Percentiles rank a stretch among this genome's conserved stretches.
Evolutionary conservation across 2,113 vertebrate genomes (phyloP).

Genomic region (Argyrosomus japonicus): DNA sequence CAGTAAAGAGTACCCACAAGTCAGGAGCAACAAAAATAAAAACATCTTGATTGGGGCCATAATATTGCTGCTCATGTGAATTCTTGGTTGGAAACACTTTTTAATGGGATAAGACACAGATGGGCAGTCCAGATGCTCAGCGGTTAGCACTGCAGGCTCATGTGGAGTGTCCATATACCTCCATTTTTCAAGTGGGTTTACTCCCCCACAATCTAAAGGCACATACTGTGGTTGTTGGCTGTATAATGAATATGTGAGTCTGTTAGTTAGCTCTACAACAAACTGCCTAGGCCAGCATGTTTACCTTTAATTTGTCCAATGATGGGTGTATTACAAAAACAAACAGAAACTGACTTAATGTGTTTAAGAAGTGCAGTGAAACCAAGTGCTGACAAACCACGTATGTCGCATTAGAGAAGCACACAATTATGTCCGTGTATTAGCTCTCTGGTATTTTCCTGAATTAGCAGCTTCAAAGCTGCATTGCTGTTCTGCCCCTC

Average conservation of each 20-base stretch:
- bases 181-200: conserved; percentile 24
- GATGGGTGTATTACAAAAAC: not conserved
- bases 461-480: conserved; percentile 25
- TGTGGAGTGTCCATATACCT: conserved; percentile 1
- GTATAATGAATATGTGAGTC: not conserved
- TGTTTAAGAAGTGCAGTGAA: not conserved
- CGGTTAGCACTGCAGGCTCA: conserved; percentile 12
- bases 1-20: not conserved
- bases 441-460: not conserved
- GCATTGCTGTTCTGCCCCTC: not conserved
- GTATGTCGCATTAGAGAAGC: not conserved
- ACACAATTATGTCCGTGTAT: not conserved
- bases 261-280: not conserved
- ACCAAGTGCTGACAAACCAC: conserved; percentile 2
- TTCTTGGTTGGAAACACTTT: conserved; percentile 32
- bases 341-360: not conserved
- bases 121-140: conserved; percentile 51
- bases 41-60: conserved; percentile 27
- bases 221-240: not conserved
- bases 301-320: not conserved
- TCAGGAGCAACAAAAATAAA: conserved; percentile 15
- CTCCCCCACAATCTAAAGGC: not conserved
- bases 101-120: conserved; percentile 26
- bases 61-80: conserved; percentile 14
- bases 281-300: not conserved